Percentiles rank a stretch among this genome's conserved stretches.
These are phyloP conservation scores for Dolichoris vasculosae DNA, from an alignment of 1,140 invertebrate genomes.

Conservation along the genomic window DNA sequence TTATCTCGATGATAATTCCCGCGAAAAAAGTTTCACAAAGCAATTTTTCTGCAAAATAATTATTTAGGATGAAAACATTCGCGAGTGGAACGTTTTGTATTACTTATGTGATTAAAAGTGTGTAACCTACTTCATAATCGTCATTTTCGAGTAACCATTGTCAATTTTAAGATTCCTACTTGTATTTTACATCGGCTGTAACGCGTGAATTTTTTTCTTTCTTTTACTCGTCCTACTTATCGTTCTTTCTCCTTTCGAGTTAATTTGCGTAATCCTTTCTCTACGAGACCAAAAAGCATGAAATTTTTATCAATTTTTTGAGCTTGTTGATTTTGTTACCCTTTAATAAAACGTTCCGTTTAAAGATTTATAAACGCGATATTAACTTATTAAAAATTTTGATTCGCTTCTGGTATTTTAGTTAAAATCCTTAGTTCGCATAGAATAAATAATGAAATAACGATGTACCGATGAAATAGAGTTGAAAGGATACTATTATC, in stretches of 20 bases:
- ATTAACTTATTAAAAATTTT: too few species aligned
- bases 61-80: neutral
- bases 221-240: neutral
- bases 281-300: neutral
- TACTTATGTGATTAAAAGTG: neutral
- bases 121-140: neutral
- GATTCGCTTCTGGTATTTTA: too few species aligned
- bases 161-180: neutral
- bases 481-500: too few species aligned
- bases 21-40: neutral
- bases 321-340: neutral
- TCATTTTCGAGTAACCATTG: neutral
- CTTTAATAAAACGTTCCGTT: neutral
- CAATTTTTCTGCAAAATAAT: neutral
- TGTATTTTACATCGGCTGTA: neutral
- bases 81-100: neutral
- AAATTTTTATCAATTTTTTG: neutral
- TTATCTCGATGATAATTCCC: too few species aligned
- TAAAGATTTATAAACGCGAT: too few species aligned
- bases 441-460: too few species aligned
- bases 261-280: neutral
- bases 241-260: neutral
- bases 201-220: neutral
- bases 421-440: too few species aligned
- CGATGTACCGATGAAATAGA: too few species aligned